Evolutionary conservation across 92 coral and sea anemone species (phyloP).

Genomic region (Zoanthus solanderi): DNA sequence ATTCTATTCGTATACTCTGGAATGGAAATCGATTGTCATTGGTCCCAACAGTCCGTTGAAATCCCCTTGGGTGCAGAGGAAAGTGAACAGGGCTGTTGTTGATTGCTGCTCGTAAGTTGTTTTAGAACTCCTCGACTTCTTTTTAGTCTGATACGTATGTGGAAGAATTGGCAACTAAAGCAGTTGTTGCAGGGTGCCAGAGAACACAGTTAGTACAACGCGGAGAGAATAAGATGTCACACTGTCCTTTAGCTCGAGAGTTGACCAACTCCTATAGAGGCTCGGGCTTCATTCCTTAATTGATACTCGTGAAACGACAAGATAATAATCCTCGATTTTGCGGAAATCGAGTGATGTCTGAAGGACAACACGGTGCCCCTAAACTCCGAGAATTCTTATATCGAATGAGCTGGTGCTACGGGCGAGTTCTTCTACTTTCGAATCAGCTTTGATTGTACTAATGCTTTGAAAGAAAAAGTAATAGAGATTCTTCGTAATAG

Average conservation of each 20-base stretch:
- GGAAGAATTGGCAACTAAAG: neutral
- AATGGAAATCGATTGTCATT: neutral
- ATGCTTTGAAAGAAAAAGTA: too few relatives aligned
- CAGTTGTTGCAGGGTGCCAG: neutral
- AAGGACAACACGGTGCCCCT: too few relatives aligned
- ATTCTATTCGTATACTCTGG: neutral
- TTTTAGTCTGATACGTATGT: neutral
- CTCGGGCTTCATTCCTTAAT: too few relatives aligned
- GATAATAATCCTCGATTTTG: too few relatives aligned
- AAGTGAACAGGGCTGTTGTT: neutral
- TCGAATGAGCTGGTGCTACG: too few relatives aligned
- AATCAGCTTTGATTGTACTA: too few relatives aligned
- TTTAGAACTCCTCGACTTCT: neutral
- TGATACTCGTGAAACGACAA: too few relatives aligned
- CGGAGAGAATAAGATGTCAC: neutral
- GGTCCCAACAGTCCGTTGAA: neutral
- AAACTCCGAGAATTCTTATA: too few relatives aligned
- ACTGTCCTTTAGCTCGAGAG: neutral
- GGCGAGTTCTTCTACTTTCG: too few relatives aligned
- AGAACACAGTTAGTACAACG: neutral
- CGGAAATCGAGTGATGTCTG: too few relatives aligned
- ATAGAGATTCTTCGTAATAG: too few relatives aligned
- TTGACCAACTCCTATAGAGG: neutral
- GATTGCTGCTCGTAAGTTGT: neutral
- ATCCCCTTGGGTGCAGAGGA: neutral